These are phyloP conservation scores for Leuctra nigra DNA, from an alignment of 2,888 invertebrate species.

Conservation along the genomic window DNA sequence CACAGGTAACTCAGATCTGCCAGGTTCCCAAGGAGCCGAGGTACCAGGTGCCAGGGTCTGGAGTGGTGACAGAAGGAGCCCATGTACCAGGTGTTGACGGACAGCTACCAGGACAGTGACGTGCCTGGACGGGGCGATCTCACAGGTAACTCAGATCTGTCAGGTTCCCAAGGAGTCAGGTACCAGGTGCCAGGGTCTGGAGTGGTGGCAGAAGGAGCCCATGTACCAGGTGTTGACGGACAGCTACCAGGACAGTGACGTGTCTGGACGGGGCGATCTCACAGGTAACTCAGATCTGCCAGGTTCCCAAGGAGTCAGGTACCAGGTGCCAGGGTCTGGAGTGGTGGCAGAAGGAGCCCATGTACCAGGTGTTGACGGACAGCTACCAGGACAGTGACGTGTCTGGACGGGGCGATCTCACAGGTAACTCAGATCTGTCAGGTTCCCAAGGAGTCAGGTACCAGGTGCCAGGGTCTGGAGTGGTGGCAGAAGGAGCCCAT, in stretches of 20 bases:
- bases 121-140: neutral
- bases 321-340: slow-evolving; percentile 10
- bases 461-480: slow-evolving; percentile 4
- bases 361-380: neutral
- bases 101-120: slow-evolving; percentile 2
- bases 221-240: neutral
- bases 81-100: neutral
- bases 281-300: too few relatives aligned
- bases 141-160: neutral
- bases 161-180: too few relatives aligned
- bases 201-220: slow-evolving; percentile 19
- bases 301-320: too few relatives aligned
- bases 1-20: neutral
- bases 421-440: too few relatives aligned
- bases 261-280: neutral
- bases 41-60: slow-evolving; percentile 1
- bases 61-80: slow-evolving; percentile 20
- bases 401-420: neutral
- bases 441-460: too few relatives aligned
- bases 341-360: slow-evolving; percentile 18
- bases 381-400: slow-evolving; percentile 1
- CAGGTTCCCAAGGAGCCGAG: too few relatives aligned
- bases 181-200: slow-evolving; percentile 6
- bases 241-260: neutral
- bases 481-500: slow-evolving; percentile 20